Conservation (phyloP, 2,888 invertebrate genomes). For the Digitonthophagus gazella region DNA sequence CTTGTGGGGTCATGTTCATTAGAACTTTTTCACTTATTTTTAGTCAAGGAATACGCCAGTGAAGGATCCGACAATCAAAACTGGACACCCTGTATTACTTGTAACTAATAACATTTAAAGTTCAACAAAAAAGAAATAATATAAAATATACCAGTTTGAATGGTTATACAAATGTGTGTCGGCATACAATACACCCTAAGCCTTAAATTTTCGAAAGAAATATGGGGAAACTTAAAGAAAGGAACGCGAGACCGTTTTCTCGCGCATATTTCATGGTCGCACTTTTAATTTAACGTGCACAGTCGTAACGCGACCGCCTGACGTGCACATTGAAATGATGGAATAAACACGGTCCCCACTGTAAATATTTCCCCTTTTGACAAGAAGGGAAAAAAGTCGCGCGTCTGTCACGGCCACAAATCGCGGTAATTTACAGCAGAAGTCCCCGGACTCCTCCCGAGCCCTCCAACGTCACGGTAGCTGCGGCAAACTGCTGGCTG, state of each 20-base stretch:
- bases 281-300: neutral
- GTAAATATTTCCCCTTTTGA: conserved; percentile 23
- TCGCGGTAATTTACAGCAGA: conserved; percentile 35
- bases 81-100: no score
- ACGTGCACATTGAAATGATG: neutral
- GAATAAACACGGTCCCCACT: neutral
- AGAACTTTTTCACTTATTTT: no score
- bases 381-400: conserved; percentile 27
- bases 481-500: neutral
- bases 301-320: neutral
- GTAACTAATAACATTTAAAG: no score
- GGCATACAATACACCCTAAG: neutral
- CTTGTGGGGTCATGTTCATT: no score
- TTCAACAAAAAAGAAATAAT: no score
- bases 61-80: no score
- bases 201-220: neutral
- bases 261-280: neutral
- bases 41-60: no score
- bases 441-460: neutral
- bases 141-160: no score
- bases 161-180: neutral
- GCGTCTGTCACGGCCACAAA: conserved; percentile 34
- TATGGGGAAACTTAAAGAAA: neutral
- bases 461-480: neutral
- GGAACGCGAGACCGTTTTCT: neutral